Percentiles rank a stretch among this genome's conserved stretches.
Conservation (phyloP, 2,888 invertebrate species). For the Hirtodrosophila histrioides region DNA sequence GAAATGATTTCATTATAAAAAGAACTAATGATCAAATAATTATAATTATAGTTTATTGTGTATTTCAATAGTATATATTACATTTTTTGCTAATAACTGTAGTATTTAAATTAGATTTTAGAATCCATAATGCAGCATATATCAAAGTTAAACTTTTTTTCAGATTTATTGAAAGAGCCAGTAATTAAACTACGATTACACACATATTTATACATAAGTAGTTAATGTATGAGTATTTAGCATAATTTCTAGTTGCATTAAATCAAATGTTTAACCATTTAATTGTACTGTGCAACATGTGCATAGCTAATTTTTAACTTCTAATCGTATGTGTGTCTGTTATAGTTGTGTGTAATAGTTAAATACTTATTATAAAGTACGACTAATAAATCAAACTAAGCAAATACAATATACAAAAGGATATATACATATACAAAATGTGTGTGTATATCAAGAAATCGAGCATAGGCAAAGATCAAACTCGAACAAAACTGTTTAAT, state of each 20-base stretch:
- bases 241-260: conserved; percentile 54
- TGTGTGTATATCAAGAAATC: conserved; percentile 27
- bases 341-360: conserved; percentile 55
- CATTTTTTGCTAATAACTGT: conserved; percentile 64
- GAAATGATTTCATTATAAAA: conserved; percentile 72
- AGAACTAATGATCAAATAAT: conserved; percentile 31
- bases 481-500: conserved; percentile 51
- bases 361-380: conserved; percentile 30
- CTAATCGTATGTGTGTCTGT: conserved; percentile 61
- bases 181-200: conserved; percentile 43
- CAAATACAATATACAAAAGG: conserved; percentile 27
- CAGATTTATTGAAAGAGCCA: conserved; percentile 36
- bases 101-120: conserved; percentile 38
- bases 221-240: conserved; percentile 49
- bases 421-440: conserved; percentile 10
- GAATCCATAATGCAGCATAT: conserved; percentile 43
- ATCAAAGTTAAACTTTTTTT: conserved; percentile 62
- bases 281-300: conserved; percentile 36
- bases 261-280: conserved; percentile 56
- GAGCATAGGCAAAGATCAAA: conserved; percentile 39
- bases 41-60: conserved; percentile 7
- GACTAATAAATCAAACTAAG: conserved; percentile 46
- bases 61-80: conserved; percentile 53
- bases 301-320: conserved; percentile 65
- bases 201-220: conserved; percentile 39